Evolutionary conservation across 2,113 vertebrate species (phyloP).

Genomic region (Coturnix japonica): DNA sequence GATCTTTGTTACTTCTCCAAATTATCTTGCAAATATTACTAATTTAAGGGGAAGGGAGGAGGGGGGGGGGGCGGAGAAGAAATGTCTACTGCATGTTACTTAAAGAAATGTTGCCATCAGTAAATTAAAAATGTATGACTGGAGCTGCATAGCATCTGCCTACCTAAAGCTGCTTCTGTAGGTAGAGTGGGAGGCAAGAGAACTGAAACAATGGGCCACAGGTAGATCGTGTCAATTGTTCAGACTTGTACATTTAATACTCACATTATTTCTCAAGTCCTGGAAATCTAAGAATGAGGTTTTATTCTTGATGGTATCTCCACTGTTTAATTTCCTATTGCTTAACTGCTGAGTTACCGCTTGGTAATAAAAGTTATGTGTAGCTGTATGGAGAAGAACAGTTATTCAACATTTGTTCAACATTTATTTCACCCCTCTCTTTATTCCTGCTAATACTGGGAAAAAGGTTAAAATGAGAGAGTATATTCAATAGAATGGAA

Average conservation of each 20-base stretch:
- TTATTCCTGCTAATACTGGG: accelerated
- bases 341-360: not conserved
- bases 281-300: conserved; percentile 2
- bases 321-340: not conserved
- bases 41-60: not conserved
- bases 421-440: not conserved
- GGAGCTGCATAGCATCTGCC: conserved; percentile 23
- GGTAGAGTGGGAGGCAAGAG: not conserved
- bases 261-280: not conserved
- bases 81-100: not conserved
- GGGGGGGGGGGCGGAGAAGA: accelerated
- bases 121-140: conserved; percentile 57
- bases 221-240: not conserved
- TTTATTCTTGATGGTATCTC: not conserved
- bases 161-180: not conserved
- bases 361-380: not conserved
- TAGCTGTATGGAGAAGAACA: not conserved
- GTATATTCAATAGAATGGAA: not conserved
- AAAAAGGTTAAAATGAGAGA: not conserved
- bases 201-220: conserved; percentile 28
- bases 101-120: not conserved
- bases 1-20: not conserved
- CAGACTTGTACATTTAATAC: too few relatives aligned
- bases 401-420: not conserved
- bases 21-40: not conserved